Conservation (phyloP, 2,797 vertebrate species). For the Poeciliopsis infans region DNA sequence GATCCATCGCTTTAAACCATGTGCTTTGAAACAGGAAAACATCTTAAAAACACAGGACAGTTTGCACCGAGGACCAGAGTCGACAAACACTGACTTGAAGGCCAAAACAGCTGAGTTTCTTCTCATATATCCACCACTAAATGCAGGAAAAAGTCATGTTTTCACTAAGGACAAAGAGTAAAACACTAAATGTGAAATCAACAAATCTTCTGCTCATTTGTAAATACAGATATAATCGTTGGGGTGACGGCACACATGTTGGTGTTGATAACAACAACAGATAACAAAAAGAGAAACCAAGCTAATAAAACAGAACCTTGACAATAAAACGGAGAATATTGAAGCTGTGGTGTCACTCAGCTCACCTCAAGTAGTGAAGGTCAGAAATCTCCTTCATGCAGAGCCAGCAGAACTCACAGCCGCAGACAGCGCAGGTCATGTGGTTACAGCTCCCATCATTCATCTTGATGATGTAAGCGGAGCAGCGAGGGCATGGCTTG, state of each 20-base stretch:
- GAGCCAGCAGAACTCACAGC: constrained; percentile 98
- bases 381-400: constrained; percentile 99
- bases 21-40: not conserved
- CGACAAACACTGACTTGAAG: not conserved
- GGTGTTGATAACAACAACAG: not conserved
- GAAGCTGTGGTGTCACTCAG: not conserved
- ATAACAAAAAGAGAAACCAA: not conserved
- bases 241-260: not conserved
- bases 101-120: not conserved
- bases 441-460: constrained; percentile 98
- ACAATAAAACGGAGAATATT: not conserved
- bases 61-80: not conserved
- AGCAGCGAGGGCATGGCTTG: constrained; percentile 96
- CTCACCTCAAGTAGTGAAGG: constrained; percentile 96
- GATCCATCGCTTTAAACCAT: not conserved
- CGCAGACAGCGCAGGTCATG: constrained; percentile 97
- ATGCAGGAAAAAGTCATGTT: not conserved
- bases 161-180: not conserved
- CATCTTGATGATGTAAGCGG: constrained; percentile 99
- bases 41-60: not conserved
- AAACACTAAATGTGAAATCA: not conserved
- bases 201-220: not conserved
- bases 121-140: not conserved
- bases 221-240: not conserved
- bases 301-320: not conserved